Percentiles rank a stretch among this genome's conserved stretches.
These are phyloP conservation scores for Zaprionus ornatus DNA, from an alignment of 1,140 invertebrate genomes.

Conservation along the genomic window DNA sequence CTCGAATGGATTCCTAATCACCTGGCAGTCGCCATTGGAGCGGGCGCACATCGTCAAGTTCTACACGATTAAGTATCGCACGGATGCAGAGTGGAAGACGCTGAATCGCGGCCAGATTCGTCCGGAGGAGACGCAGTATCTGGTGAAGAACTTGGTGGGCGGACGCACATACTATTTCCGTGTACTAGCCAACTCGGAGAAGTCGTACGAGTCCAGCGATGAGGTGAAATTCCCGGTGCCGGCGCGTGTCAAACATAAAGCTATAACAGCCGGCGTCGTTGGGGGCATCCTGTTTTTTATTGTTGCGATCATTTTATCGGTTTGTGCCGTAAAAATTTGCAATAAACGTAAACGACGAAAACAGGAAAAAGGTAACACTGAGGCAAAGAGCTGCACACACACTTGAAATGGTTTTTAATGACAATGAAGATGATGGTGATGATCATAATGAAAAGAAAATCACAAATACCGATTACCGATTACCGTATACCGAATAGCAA, in stretches of 20 bases:
- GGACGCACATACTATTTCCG: constrained; percentile 95
- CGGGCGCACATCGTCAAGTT: constrained; percentile 92
- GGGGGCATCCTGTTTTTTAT: constrained; percentile 98
- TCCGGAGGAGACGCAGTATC: constrained; percentile 93
- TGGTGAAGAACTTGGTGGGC: constrained; percentile 95
- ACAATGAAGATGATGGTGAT: constrained; percentile 35
- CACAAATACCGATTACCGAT: constrained; percentile 25
- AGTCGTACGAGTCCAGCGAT: constrained; percentile 92
- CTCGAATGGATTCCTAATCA: constrained; percentile 93
- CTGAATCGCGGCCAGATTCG: constrained; percentile 94
- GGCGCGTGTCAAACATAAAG: constrained; percentile 94
- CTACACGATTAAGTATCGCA: constrained; percentile 96
- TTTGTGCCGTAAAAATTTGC: constrained; percentile 98
- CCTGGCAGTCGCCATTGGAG: constrained; percentile 93
- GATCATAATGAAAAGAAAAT: constrained; percentile 30
- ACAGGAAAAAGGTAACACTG: constrained; percentile 96
- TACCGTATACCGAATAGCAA: not conserved
- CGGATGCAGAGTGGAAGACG: constrained; percentile 93
- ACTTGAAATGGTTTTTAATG: constrained; percentile 81
- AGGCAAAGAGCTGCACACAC: constrained; percentile 69
- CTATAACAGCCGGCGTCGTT: constrained; percentile 96
- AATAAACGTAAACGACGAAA: constrained; percentile 97
- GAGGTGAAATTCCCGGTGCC: constrained; percentile 94
- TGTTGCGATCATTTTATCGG: constrained; percentile 96
- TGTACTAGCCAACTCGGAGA: constrained; percentile 93